These are phyloP conservation scores for Geotrypetes seraphini DNA, from an alignment of 2,797 vertebrate genomes.

Conservation along the genomic window DNA sequence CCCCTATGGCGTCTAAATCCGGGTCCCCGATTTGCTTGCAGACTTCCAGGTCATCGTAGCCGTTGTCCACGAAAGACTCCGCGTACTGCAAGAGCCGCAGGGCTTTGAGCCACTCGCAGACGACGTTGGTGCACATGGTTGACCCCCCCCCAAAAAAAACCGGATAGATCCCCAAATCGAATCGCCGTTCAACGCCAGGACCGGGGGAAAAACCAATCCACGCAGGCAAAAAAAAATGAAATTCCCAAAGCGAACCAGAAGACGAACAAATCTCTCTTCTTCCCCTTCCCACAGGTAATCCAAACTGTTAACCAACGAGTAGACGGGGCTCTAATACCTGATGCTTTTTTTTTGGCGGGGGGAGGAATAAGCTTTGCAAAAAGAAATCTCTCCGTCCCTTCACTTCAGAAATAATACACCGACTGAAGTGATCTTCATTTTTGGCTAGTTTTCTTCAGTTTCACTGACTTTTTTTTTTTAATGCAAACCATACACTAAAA, in stretches of 20 bases:
- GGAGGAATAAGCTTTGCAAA: no score
- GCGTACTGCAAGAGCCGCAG: conserved; percentile 88
- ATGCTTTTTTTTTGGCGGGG: no score
- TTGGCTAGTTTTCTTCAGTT: no score
- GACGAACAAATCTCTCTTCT: neutral
- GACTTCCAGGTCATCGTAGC: conserved; percentile 95
- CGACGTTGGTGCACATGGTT: conserved; percentile 82
- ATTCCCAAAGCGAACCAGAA: neutral
- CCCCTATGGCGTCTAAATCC: conserved; percentile 94
- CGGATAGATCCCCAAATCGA: neutral
- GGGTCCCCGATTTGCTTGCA: conserved; percentile 96
- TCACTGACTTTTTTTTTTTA: no score
- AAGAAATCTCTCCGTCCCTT: no score
- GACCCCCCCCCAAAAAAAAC: neutral
- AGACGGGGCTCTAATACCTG: no score
- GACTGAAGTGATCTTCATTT: no score
- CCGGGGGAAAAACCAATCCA: neutral
- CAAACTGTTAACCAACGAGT: neutral
- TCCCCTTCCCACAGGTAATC: neutral
- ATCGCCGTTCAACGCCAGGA: no score
- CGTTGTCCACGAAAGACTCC: conserved; percentile 92
- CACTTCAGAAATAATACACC: no score
- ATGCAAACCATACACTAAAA: no score
- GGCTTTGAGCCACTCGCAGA: conserved; percentile 92
- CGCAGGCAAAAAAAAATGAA: neutral